Evolutionary conservation across 2,888 invertebrate genomes (phyloP), one percentile per base, ranked within the genome.

Genomic region (Platerodrilus igneus): DNA sequence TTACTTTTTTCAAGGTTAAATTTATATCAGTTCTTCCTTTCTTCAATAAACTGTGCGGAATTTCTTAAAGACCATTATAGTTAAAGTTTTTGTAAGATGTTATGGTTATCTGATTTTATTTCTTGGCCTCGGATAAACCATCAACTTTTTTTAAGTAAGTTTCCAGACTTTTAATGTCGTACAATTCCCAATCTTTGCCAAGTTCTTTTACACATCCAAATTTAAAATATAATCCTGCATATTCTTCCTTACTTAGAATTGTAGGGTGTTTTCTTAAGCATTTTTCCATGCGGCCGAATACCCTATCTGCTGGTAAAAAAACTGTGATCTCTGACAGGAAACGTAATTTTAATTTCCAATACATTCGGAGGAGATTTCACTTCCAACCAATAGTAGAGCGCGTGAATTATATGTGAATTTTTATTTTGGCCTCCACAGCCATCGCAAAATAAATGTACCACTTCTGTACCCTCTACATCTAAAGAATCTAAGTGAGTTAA

Each of bases 281-380:
- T 22, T 39, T 39, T 21, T 43, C 35, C 3, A 18, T 17, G 9
- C 38, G 16, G n/a, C 35, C 35, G 20, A 43, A 43, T 15, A 31
- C 27, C 10, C 43, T 7, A 26, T 43, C 43, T 4, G 32, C 39
- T 14, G 44, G n/a, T 22, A 10, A 44, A n/a, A 22, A 29, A 36
- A 11, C 14, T 31, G 19, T 39, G 44, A 2, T 36, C 39, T 22
- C 39, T 10, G 9, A 35, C 36, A n/a, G 39, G 38, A 35, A 23
- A 43, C 19, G 30, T 25, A 14, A 34, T 27, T 8, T 15, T 15
- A 16, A 27, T 32, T 39, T 27, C 15, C 1, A 22, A 13, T 5
- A 42, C 9, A 35, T 21, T 21, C 16, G 22, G 33, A 23, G 34
- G 37, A 17, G 39, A 18, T 16, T 33, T 30, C 13, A 23, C 21